A percentile compares a stretch with the other conserved stretches of the same genome.
phyloP scores from a whole-genome alignment of 2,797 vertebrate genomes.

The Pelochelys cantorii region DNA sequence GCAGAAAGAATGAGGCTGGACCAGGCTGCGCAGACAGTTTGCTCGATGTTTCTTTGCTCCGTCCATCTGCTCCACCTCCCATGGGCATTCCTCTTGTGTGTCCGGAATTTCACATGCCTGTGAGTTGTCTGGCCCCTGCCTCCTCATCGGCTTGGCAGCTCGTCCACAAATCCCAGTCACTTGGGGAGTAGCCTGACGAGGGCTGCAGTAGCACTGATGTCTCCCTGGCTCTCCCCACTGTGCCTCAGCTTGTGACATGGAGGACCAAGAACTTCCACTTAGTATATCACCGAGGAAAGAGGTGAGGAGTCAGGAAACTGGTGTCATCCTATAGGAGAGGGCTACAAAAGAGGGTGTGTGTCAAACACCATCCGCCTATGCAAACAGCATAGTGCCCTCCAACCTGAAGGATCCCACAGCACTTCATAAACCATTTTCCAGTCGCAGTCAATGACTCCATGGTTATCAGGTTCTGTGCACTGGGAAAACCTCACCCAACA shows the following conservation, averaged over 20 bases:
- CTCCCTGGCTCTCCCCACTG: accelerated
- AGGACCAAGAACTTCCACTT: accelerated
- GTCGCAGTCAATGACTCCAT: background rate
- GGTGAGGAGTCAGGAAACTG: background rate
- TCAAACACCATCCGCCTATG: background rate
- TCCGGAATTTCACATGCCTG: background rate
- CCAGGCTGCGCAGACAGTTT: background rate
- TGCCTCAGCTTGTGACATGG: background rate
- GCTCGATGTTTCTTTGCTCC: background rate
- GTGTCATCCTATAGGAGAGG: background rate
- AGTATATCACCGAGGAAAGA: accelerated
- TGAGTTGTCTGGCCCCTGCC: background rate
- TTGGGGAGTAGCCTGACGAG: background rate
- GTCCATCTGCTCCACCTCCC: slow-evolving; percentile 1
- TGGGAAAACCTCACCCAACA: background rate
- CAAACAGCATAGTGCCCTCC: background rate
- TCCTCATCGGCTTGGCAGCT: background rate
- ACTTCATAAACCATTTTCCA: background rate
- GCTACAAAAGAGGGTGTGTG: accelerated
- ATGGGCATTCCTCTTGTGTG: accelerated
- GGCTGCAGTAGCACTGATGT: accelerated
- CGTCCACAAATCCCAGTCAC: background rate
- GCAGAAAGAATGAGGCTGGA: accelerated
- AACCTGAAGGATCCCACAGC: background rate
- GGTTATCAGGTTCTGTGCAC: accelerated